These are phyloP conservation scores for Triplophysa tibetana DNA, from an alignment of 2,113 vertebrate species.

Conservation along the genomic window DNA sequence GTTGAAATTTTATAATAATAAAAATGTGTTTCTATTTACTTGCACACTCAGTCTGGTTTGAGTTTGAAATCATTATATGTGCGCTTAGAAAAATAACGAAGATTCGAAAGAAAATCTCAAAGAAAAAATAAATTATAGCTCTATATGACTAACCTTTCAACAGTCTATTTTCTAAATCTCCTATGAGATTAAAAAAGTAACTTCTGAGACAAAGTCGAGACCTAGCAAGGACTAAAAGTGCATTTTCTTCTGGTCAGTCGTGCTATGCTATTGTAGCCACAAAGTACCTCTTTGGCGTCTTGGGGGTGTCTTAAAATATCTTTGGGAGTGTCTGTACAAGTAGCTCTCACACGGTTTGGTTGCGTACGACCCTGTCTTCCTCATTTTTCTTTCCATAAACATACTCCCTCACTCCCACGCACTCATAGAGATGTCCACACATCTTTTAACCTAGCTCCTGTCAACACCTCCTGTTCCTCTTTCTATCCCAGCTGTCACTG, in stretches of 20 bases:
- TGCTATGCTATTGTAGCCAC: neutral
- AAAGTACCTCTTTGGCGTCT: neutral
- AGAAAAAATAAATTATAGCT: no score
- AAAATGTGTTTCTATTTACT: conserved; percentile 29
- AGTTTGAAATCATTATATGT: neutral
- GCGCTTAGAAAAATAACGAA: neutral
- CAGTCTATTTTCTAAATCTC: no score
- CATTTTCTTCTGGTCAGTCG: neutral
- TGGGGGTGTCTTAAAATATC: conserved; percentile 7
- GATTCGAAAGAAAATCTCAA: conserved; percentile 1
- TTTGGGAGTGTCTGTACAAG: neutral
- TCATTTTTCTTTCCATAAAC: conserved; percentile 9
- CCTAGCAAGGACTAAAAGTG: conserved; percentile 29
- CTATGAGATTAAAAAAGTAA: no score
- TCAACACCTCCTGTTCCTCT: conserved; percentile 14
- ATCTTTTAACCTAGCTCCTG: conserved; percentile 20
- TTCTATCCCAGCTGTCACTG: conserved; percentile 28
- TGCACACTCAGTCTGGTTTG: conserved; percentile 4
- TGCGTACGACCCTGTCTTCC: neutral
- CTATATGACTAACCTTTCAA: no score
- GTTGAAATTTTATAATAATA: no score
- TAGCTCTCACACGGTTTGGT: neutral
- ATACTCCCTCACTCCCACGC: conserved; percentile 32
- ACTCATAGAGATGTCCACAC: conserved; percentile 27
- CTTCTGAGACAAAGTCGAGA: conserved; percentile 72